Evolutionary conservation across 2,888 invertebrate species (phyloP).

Genomic region (Acleris emargana): DNA sequence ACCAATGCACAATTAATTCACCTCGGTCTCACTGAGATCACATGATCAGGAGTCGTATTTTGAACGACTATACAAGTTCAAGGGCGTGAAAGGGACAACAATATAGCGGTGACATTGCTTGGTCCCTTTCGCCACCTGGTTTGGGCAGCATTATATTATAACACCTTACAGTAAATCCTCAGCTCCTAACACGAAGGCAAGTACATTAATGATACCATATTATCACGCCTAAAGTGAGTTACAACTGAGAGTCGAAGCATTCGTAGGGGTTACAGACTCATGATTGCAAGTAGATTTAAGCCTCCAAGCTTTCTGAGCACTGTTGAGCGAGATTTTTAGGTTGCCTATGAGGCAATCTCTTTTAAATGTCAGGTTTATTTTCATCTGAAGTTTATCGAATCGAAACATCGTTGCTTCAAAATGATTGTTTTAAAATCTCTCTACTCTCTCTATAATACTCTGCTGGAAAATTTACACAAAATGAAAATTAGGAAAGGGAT

Average conservation of each 20-base stretch:
- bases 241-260: not conserved
- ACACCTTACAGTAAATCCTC: no score
- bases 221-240: not conserved
- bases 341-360: conserved; percentile 4
- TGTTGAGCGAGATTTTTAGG: conserved; percentile 1
- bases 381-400: not conserved
- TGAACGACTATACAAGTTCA: not conserved
- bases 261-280: not conserved
- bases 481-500: no score
- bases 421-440: no score
- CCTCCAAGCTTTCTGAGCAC: not conserved
- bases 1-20: conserved; percentile 9
- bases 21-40: conserved; percentile 14
- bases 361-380: not conserved
- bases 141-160: no score
- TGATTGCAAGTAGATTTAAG: conserved; percentile 5
- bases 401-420: not conserved
- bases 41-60: not conserved
- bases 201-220: no score
- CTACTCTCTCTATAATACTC: no score
- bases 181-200: not conserved
- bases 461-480: no score
- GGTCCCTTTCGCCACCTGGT: no score
- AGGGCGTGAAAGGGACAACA: no score
- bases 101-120: no score